Evolutionary conservation across 2,797 vertebrate genomes (phyloP), one percentile per base, ranked within the genome.

Genomic region (Rhinogobio ventralis): DNA sequence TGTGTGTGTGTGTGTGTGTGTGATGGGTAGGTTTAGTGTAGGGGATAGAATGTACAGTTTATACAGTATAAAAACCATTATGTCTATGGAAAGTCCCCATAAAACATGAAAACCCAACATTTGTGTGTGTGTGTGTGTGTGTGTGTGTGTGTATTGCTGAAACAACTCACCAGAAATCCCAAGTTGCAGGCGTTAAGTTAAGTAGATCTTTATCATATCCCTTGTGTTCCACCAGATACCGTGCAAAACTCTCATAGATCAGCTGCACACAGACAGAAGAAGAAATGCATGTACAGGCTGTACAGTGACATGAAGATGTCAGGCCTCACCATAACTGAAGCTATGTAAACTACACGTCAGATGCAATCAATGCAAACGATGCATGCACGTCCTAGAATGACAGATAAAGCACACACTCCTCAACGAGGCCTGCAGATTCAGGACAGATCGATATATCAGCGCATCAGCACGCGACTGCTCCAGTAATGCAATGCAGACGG

Each of bases 141-240:
- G 39, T 39, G 39, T 39, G 46, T 49, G 28, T 14, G 28, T 15
- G 73, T 11, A 1, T 23, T 7, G 30, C 25, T 76, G 11, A 68
- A 85, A n/a, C n/a, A 49, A 91, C 96, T 96, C 93, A 99, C 98
- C 98, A 99, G 93, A 99, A 99, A 91, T 97, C 97, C 96, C 97
- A 98, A 67, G 93, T 95, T 42, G 96, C 96, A 30, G 96, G 94
- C 80, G 95, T 94, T 51, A 98, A 90, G 69, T 89, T 95, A 87
- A 99, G 94, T 88, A 99, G 93, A 84, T 96, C 97, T 89, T 95
- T 93, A 33, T 97, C 96, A 87, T 98, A 99, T 7, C 95, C 96
- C 92, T 95, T 99, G 90, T 98, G 95, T 2, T 95, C 95, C 91
- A 99, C 97, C 86, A 99, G 90, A 88, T 96, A 99, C 6, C 96